phyloP scores from a whole-genome alignment of 2,113 vertebrate species.

The Elephantulus edwardii region DNA sequence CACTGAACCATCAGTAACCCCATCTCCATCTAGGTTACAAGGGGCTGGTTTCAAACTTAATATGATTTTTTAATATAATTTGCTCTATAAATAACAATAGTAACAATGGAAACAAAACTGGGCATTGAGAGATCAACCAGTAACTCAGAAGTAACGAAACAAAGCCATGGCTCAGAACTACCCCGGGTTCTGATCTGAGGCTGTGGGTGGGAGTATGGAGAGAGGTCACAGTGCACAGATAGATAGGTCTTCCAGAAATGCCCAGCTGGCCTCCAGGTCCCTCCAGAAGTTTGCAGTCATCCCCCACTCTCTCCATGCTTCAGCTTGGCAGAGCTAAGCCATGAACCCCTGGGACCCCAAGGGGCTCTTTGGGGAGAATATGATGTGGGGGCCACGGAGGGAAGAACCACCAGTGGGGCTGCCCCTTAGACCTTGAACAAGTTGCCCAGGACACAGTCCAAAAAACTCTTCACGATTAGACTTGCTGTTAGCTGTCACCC shows the following conservation, averaged over 20 bases:
- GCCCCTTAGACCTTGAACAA: no score
- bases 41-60: background rate
- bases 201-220: background rate
- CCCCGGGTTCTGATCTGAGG: background rate
- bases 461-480: no score
- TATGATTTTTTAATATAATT: background rate
- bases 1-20: no score
- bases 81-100: background rate
- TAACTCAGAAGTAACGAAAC: background rate
- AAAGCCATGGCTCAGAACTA: background rate
- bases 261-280: background rate
- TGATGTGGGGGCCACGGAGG: no score
- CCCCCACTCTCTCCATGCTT: no score
- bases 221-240: rapidly evolving
- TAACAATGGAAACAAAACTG: background rate
- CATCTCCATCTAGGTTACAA: rapidly evolving
- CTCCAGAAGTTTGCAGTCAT: no score
- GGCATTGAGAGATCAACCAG: background rate
- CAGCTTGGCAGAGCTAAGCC: no score
- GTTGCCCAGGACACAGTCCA: no score
- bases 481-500: no score
- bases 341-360: no score
- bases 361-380: no score
- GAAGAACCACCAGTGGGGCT: no score
- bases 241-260: background rate